phyloP scores from a whole-genome alignment of 2,113 vertebrate species.

The Trinectes maculatus region DNA sequence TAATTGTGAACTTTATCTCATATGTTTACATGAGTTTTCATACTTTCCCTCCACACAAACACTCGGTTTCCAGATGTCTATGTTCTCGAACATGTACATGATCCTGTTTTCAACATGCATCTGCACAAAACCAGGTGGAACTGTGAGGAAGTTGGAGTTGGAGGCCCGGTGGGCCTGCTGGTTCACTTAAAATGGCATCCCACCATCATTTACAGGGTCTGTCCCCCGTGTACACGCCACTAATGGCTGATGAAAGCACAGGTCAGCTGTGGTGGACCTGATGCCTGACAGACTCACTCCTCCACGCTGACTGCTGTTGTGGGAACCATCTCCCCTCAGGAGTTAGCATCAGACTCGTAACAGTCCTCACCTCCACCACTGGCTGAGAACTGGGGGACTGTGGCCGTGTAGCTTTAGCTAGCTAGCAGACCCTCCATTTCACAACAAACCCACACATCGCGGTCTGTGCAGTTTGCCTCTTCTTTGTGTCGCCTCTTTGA shows the following conservation, averaged over 20 bases:
- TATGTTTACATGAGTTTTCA: no score
- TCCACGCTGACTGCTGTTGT: neutral
- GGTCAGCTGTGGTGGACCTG: neutral
- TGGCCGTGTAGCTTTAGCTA: constrained; percentile 60
- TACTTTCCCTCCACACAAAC: no score
- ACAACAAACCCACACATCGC: constrained; percentile 19
- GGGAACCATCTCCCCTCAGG: neutral
- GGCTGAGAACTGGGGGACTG: constrained; percentile 16
- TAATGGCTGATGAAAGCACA: neutral
- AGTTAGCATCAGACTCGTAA: neutral
- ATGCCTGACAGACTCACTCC: no score
- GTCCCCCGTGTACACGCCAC: neutral
- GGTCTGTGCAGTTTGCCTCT: constrained; percentile 35
- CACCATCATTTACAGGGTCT: neutral
- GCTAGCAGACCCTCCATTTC: constrained; percentile 59
- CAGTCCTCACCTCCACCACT: no score
- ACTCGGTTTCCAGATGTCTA: no score
- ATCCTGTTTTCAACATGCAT: neutral
- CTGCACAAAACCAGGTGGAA: neutral
- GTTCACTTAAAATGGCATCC: constrained; percentile 9
- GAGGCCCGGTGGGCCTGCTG: neutral
- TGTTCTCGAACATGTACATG: no score
- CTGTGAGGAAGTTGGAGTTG: no score
- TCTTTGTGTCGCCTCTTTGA: constrained; percentile 70
- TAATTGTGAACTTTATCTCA: no score